Percentiles rank a stretch among this genome's conserved stretches.
These are phyloP conservation scores for Labrus mixtus DNA, from an alignment of 2,113 vertebrate species.

Conservation along the genomic window DNA sequence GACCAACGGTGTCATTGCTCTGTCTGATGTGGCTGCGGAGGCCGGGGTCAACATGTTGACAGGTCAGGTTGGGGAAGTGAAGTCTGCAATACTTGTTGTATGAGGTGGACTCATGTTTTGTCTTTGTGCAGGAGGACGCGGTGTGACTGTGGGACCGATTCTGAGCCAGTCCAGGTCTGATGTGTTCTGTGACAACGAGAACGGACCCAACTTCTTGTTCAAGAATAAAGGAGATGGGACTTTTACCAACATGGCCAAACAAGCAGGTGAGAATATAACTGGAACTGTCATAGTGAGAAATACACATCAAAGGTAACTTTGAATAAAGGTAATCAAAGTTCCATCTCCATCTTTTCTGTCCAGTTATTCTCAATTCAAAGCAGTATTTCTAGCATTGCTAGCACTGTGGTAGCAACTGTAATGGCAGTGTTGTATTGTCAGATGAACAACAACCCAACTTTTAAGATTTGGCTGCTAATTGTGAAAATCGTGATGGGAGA, in stretches of 20 bases:
- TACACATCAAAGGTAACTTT: background rate
- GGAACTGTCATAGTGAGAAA: background rate
- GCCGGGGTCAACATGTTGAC: slow-evolving; percentile 93
- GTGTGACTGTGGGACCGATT: slow-evolving; percentile 93
- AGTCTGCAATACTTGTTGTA: background rate
- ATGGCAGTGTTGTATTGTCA: no score
- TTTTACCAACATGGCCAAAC: slow-evolving; percentile 86
- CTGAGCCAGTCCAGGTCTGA: slow-evolving; percentile 89
- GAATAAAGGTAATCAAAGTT: background rate
- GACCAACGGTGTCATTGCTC: slow-evolving; percentile 86
- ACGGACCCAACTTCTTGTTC: slow-evolving; percentile 96
- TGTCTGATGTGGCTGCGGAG: slow-evolving; percentile 88
- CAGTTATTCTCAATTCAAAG: no score
- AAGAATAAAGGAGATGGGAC: slow-evolving; percentile 91
- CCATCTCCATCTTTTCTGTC: no score
- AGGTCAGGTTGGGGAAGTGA: slow-evolving; percentile 78
- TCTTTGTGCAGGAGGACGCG: slow-evolving; percentile 88
- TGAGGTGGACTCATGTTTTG: background rate
- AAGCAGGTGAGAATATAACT: slow-evolving; percentile 85
- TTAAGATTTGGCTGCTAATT: no score
- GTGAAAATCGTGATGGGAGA: no score
- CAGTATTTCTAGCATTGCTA: background rate
- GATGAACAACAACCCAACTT: no score
- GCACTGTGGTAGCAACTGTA: background rate
- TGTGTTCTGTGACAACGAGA: slow-evolving; percentile 97